These are phyloP conservation scores for Chaunax sp. DNA, from an alignment of 2,797 vertebrate species.

Conservation along the genomic window DNA sequence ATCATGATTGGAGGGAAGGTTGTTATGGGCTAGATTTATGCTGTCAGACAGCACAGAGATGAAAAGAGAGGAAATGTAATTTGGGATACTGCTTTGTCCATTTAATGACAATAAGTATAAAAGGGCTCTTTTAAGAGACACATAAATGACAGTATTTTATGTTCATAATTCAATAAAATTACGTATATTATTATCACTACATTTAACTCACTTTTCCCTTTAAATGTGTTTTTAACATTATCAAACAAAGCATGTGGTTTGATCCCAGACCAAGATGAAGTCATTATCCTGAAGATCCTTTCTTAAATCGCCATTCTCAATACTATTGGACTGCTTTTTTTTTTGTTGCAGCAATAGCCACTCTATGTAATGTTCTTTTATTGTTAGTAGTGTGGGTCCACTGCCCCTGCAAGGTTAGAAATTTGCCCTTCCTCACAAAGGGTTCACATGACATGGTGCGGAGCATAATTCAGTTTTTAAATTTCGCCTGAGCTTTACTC, in stretches of 20 bases:
- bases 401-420: not conserved
- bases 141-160: conserved; percentile 17
- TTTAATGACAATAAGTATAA: conserved; percentile 59
- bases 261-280: conserved; percentile 18
- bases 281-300: not conserved
- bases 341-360: not conserved
- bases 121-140: conserved; percentile 27
- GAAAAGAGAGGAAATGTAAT: conserved; percentile 54
- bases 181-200: conserved; percentile 4
- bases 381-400: not conserved
- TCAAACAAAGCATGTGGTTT: conserved; percentile 26
- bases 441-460: not conserved
- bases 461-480: not conserved
- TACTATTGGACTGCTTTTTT: no score
- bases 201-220: conserved; percentile 7
- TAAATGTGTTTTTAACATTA: conserved; percentile 17
- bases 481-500: not conserved
- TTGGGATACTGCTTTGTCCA: conserved; percentile 52
- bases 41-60: conserved; percentile 62
- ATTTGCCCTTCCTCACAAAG: not conserved
- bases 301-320: not conserved
- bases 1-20: conserved; percentile 59
- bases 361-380: not conserved
- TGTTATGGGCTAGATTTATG: conserved; percentile 62
- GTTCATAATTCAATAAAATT: conserved; percentile 15